Base-by-base conservation (phyloP, 1,140 invertebrate genomes). In the Eumeta japonica region DNA sequence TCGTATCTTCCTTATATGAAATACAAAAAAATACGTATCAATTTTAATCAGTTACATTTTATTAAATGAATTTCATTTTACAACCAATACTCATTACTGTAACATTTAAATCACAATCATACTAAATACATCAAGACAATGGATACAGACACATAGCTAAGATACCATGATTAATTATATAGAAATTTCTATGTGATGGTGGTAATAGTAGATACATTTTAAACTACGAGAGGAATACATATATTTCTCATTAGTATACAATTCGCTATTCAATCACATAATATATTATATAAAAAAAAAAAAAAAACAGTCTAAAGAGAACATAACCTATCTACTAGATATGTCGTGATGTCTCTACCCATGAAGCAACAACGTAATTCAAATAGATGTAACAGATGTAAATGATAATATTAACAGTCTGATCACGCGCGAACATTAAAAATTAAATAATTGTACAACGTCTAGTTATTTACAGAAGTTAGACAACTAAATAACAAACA, bases 401-500 rank as follows among this genome's bases (percentile, higher is more conserved):
- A 72, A 70, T 58, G 65, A 73, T 73, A 73, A 46, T 52, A 45
- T n/a, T 67, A 73, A 73, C 68, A 73, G 65, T 70, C 65, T 73
- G 64, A 70, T 66, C 65, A 73, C 65, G 65, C n/a, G n/a, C 68
- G 54, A 68, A 64, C 60, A 64, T 73, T 71, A 73, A 57, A 68
- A 70, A 71, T 71, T 68, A 73, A 73, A 73, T 70, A 72, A 72
- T 70, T 63, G 63, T 67, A 58, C 60, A 59, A 54, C 52, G 61
- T 73, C 64, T 73, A 73, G 54, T 66, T 73, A 73, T 73, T 62
- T 73, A 73, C 68, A 73, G 62, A 55, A 58, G 62, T 73, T 71
- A 71, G 60, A 62, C 71, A 71, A 73, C 68, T 73, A 73, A 73
- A 73, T 71, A 73, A 73, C 68, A 73, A 73, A 65, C 58, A 63